These are phyloP conservation scores for Silvanus unidentatus DNA, from an alignment of 2,888 invertebrate species.

Conservation along the genomic window DNA sequence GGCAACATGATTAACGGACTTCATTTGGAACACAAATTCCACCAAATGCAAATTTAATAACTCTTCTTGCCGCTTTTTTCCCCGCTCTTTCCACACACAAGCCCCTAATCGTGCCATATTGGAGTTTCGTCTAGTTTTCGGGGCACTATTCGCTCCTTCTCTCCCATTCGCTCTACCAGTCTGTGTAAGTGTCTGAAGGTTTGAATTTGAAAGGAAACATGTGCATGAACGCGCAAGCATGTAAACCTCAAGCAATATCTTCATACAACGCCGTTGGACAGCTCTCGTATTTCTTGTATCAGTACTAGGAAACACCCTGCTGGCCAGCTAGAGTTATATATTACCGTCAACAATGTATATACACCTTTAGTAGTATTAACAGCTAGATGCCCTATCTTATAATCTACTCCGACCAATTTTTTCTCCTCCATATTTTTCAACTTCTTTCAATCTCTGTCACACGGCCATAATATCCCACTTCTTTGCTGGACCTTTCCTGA, in stretches of 20 bases:
- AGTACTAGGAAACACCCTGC: constrained; percentile 47
- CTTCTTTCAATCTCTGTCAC: background rate
- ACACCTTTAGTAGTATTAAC: constrained; percentile 39
- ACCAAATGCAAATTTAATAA: constrained; percentile 48
- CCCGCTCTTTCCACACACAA: constrained; percentile 7
- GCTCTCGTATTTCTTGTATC: constrained; percentile 47
- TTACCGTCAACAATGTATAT: constrained; percentile 39
- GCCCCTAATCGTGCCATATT: no score
- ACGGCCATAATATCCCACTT: background rate
- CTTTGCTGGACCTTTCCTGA: no score
- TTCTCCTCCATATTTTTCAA: background rate
- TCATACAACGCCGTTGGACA: constrained; percentile 44
- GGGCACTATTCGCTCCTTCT: background rate
- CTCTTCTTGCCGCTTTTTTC: constrained; percentile 40
- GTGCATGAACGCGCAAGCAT: constrained; percentile 39
- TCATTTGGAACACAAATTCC: constrained; percentile 47
- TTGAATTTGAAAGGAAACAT: constrained; percentile 21
- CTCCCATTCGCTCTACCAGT: background rate
- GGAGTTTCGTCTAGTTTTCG: background rate
- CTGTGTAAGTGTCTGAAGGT: background rate
- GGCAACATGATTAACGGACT: constrained; percentile 46
- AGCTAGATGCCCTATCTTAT: constrained; percentile 39
- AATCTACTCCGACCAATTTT: constrained; percentile 19
- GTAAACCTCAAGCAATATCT: constrained; percentile 46
- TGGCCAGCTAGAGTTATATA: constrained; percentile 43